These are phyloP conservation scores for Cephus sareptanus DNA, from an alignment of 2,888 invertebrate species.

Conservation along the genomic window DNA sequence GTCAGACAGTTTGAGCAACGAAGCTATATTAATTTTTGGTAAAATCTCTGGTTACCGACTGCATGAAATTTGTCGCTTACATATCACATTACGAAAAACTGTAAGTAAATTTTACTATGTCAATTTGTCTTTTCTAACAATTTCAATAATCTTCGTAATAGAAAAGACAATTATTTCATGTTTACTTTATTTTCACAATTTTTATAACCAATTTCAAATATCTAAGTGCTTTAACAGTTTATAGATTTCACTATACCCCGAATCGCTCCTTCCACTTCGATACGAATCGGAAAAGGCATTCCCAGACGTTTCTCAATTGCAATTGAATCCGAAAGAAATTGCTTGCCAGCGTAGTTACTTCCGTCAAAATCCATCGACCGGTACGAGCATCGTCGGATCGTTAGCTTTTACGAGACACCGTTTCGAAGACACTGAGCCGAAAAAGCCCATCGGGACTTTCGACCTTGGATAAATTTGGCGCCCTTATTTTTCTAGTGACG, in stretches of 20 bases:
- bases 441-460: not conserved
- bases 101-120: not conserved
- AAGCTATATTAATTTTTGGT: not conserved
- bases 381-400: conserved; percentile 28
- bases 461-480: not conserved
- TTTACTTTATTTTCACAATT: not conserved
- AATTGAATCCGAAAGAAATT: conserved; percentile 31
- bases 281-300: not conserved
- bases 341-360: conserved; percentile 25
- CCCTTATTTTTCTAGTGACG: not conserved
- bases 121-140: not conserved
- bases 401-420: conserved; percentile 36
- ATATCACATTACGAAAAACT: not conserved
- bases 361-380: conserved; percentile 23
- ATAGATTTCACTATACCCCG: not conserved
- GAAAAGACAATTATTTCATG: not conserved
- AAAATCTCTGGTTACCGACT: not conserved
- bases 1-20: not conserved
- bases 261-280: not conserved
- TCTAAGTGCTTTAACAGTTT: not conserved
- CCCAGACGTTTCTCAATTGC: conserved; percentile 9
- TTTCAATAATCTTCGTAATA: not conserved
- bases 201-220: not conserved
- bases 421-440: conserved; percentile 8
- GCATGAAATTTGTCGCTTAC: no score